Percentiles rank a stretch among this genome's conserved stretches.
phyloP scores from a whole-genome alignment of 2,113 vertebrate species.

The Podilymbus podiceps region DNA sequence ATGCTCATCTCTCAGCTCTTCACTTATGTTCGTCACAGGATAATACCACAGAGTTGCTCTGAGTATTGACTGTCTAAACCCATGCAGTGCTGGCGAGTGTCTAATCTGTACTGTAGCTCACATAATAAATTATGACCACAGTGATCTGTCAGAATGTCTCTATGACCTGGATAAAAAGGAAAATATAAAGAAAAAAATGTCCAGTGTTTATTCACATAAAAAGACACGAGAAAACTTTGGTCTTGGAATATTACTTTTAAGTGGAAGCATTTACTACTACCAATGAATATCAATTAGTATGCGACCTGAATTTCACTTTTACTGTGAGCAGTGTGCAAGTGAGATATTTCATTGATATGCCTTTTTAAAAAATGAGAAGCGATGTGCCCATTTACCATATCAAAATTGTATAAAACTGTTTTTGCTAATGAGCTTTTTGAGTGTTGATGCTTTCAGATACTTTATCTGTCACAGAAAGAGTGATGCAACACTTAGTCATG shows the following conservation, averaged over 20 bases:
- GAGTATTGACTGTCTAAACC: background rate
- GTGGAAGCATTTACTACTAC: background rate
- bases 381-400: background rate
- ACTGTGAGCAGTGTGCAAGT: background rate
- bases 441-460: background rate
- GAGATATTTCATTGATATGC: background rate
- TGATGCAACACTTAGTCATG: slow-evolving; percentile 7
- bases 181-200: background rate
- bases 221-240: background rate
- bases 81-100: background rate
- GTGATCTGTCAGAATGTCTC: background rate
- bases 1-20: background rate
- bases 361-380: background rate
- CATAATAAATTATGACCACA: background rate
- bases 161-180: background rate
- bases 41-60: background rate
- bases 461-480: slow-evolving; percentile 3
- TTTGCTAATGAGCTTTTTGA: slow-evolving; percentile 25
- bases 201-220: background rate
- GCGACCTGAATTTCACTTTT: background rate
- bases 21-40: background rate
- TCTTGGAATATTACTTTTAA: background rate
- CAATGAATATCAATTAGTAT: background rate
- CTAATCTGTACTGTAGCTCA: background rate
- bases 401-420: background rate